phyloP scores from a whole-genome alignment of 2,797 vertebrate genomes.

The Echeneis naucrates region DNA sequence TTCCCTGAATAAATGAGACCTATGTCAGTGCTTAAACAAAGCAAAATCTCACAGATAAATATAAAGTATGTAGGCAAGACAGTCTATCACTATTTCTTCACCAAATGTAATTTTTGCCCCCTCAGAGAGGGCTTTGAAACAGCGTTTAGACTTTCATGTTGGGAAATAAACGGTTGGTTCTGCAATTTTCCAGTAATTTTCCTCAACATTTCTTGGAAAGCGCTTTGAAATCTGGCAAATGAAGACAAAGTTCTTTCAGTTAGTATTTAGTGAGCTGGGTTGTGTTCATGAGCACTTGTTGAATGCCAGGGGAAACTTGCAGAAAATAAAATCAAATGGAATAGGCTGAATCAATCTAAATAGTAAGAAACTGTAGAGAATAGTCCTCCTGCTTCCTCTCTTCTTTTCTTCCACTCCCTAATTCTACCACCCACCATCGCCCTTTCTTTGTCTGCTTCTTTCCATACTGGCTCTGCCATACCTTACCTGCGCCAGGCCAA shows the following conservation, averaged over 20 bases:
- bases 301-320: background rate
- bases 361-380: background rate
- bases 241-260: background rate
- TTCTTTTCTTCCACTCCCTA: background rate
- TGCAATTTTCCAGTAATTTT: conserved; percentile 21
- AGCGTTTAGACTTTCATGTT: conserved; percentile 20
- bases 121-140: conserved; percentile 13
- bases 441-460: background rate
- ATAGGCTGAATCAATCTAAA: background rate
- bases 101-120: conserved; percentile 24
- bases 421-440: background rate
- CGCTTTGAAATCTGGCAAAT: conserved; percentile 22
- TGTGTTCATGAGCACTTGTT: background rate
- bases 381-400: background rate
- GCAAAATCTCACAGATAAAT: background rate
- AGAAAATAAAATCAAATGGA: conserved; percentile 7
- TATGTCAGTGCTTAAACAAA: background rate
- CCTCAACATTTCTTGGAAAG: conserved; percentile 9
- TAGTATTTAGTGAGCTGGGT: background rate
- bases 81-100: background rate
- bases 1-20: background rate
- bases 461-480: conserved; percentile 12
- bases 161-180: conserved; percentile 17
- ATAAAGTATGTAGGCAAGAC: background rate
- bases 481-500: conserved; percentile 54